Evolutionary conservation across 2,797 vertebrate genomes (phyloP).

Genomic region (Carapus acus): DNA sequence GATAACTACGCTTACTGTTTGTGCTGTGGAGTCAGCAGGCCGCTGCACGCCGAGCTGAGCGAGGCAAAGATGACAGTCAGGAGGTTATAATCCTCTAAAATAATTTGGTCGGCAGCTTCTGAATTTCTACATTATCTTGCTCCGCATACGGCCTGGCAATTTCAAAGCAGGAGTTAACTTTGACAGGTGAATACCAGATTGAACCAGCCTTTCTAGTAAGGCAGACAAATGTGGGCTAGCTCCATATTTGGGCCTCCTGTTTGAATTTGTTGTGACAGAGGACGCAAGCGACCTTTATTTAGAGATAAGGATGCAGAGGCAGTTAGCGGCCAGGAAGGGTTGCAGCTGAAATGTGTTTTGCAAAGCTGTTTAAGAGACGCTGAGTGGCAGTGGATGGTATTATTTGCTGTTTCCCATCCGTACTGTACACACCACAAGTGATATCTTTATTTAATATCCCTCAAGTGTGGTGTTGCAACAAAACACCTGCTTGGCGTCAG

Average conservation of each 20-base stretch:
- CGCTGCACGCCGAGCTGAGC: constrained; percentile 52
- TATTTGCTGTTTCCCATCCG: constrained; percentile 57
- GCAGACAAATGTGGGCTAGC: constrained; percentile 24
- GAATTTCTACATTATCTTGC: constrained; percentile 63
- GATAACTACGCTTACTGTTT: constrained; percentile 41
- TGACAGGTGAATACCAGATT: constrained; percentile 59
- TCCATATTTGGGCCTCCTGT: constrained; percentile 39
- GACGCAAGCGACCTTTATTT: constrained; percentile 39
- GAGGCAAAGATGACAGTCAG: constrained; percentile 60
- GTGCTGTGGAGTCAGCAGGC: constrained; percentile 55
- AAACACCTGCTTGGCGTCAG: constrained; percentile 53
- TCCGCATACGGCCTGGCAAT: constrained; percentile 55
- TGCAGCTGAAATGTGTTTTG: constrained; percentile 43
- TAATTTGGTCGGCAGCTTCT: constrained; percentile 61
- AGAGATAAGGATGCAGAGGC: constrained; percentile 44
- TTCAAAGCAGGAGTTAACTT: constrained; percentile 51
- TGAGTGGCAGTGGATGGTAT: constrained; percentile 53
- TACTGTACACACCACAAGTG: constrained; percentile 47
- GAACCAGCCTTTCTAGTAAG: constrained; percentile 39
- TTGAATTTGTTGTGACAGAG: constrained; percentile 39
- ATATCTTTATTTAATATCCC: constrained; percentile 64
- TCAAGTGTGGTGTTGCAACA: constrained; percentile 43
- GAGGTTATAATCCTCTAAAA: constrained; percentile 67
- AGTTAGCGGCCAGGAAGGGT: constrained; percentile 19
- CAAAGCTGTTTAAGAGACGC: constrained; percentile 32